phyloP scores from a whole-genome alignment of 2,888 invertebrate species.

The Leucania comma region DNA sequence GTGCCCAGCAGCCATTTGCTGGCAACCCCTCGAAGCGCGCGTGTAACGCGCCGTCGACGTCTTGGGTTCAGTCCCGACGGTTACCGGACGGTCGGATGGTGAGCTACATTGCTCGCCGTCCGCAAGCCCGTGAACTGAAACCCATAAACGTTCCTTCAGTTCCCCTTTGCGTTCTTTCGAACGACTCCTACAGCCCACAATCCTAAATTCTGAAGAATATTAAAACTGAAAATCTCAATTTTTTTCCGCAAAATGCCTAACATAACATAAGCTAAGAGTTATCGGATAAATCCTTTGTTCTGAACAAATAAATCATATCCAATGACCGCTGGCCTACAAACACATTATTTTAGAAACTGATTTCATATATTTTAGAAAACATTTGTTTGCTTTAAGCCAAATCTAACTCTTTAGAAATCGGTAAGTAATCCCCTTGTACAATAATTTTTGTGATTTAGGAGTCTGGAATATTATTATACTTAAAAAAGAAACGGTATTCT shows the following conservation, averaged over 20 bases:
- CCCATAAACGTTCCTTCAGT: no score
- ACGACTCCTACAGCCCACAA: no score
- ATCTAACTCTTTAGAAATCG: conserved; percentile 8
- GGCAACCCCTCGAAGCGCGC: no score
- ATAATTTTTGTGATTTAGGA: conserved; percentile 41
- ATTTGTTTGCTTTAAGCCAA: conserved; percentile 40
- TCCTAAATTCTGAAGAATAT: neutral
- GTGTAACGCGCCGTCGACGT: no score
- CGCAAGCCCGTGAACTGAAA: no score
- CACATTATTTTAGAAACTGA: conserved; percentile 35
- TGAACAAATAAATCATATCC: conserved; percentile 45
- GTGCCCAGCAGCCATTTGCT: no score
- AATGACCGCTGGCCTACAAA: conserved; percentile 41
- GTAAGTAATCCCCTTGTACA: conserved; percentile 44
- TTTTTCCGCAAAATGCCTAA: conserved; percentile 31
- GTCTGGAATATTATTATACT: neutral
- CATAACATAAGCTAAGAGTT: conserved; percentile 32
- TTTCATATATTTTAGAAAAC: conserved; percentile 33
- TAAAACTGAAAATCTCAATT: neutral
- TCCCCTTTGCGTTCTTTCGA: no score
- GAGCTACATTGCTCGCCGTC: no score
- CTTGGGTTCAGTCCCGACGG: no score
- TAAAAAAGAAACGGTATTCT: neutral
- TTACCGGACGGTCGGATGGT: no score
- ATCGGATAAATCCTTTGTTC: conserved; percentile 48